phyloP scores from a whole-genome alignment of 2,888 invertebrate genomes.

The Halictus quadricinctus region DNA sequence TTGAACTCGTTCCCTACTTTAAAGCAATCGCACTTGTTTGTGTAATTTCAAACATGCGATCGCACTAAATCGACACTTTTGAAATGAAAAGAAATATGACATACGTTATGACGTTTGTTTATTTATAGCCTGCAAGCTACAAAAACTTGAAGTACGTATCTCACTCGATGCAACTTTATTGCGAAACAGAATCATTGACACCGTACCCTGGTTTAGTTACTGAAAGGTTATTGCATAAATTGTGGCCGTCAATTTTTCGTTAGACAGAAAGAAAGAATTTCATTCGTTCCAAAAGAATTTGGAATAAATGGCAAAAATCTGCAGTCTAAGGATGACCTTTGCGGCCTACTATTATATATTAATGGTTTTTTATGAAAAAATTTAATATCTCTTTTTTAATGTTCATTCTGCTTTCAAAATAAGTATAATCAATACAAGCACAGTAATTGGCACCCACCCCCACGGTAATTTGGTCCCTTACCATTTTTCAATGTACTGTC shows the following conservation, averaged over 20 bases:
- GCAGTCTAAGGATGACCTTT: no score
- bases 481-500: no score
- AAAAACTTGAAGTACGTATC: constrained; percentile 45
- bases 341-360: no score
- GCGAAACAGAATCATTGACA: constrained; percentile 77
- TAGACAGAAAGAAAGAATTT: background rate
- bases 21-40: background rate
- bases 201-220: constrained; percentile 80
- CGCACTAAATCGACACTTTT: background rate
- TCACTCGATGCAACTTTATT: constrained; percentile 65
- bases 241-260: background rate
- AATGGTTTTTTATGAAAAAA: no score
- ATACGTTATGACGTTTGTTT: constrained; percentile 33
- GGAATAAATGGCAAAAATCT: no score
- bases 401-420: no score
- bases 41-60: background rate
- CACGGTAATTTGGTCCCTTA: no score
- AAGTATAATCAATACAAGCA: no score
- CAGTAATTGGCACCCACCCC: no score
- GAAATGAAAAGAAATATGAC: constrained; percentile 3
- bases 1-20: background rate
- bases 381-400: no score
- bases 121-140: constrained; percentile 59
- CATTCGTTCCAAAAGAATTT: background rate
- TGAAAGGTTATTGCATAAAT: constrained; percentile 51